phyloP scores from a whole-genome alignment of 2,797 vertebrate species.

The Podarcis lilfordi region DNA sequence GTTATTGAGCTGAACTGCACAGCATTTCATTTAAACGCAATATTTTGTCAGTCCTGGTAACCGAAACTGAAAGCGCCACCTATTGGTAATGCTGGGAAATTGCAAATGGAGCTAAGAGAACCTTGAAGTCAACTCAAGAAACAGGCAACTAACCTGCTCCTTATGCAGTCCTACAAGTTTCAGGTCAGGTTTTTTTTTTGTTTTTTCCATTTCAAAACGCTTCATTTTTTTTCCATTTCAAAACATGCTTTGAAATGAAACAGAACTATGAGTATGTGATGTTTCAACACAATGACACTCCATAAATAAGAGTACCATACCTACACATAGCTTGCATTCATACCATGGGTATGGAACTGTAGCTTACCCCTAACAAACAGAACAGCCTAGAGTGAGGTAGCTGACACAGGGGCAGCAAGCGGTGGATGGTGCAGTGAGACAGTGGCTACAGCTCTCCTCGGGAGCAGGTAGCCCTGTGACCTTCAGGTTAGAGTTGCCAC shows the following conservation, averaged over 20 bases:
- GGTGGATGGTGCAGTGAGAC: no score
- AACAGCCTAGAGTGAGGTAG: no score
- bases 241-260: constrained; percentile 37
- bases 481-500: no score
- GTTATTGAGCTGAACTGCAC: not conserved
- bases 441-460: no score
- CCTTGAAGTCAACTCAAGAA: constrained; percentile 44
- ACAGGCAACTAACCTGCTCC: constrained; percentile 59
- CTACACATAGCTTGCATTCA: not conserved
- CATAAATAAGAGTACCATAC: not conserved
- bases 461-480: no score
- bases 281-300: not conserved
- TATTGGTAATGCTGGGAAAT: constrained; percentile 56
- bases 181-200: constrained; percentile 50
- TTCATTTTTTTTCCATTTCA: not conserved
- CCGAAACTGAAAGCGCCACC: constrained; percentile 62
- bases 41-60: constrained; percentile 28
- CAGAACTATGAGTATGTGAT: not conserved
- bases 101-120: constrained; percentile 23
- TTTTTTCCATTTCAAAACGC: not conserved
- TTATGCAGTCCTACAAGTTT: constrained; percentile 65
- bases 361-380: no score
- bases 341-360: not conserved
- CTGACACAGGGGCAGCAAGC: no score
- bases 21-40: constrained; percentile 18